Base-by-base conservation (phyloP, 2,113 vertebrate genomes). In the Sebastes fasciatus region DNA sequence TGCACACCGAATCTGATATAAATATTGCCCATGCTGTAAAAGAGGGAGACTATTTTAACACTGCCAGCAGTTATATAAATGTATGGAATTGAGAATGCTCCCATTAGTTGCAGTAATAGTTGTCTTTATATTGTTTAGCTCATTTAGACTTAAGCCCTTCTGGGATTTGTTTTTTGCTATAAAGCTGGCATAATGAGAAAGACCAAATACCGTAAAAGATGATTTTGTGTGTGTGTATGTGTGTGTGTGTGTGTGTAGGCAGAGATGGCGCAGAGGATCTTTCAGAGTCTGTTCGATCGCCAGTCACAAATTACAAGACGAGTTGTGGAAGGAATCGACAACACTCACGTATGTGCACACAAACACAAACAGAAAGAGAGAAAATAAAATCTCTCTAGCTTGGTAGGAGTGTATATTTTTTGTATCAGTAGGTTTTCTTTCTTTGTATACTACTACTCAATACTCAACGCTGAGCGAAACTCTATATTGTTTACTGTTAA, bases 211-310 rank as follows among this genome's bases (percentile, higher is more conserved):
- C 34, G 34, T 34, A 16, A 52, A 34, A 16, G 9, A 48, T 17
- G 6, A 21, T 23, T 51, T 17, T 72, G 46, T 76, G 51, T 68
- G 5, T 34, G 58, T 34, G 57, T 82, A 68, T 81, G 64, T 64
- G 70, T 77, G 57, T 79, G 75, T 90, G 55, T 86, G 16, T 87
- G 26, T 85, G 11, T 79, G 52, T 91, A 99, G 98, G 98, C 98
- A 1, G 98, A 99, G 85, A 96, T 97, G 1, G 98, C 99, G 92
- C 94, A 98, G 80, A 95, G 96, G 73, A 95, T 98, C 89, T 96
- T 96, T 0, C 98, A 99, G 95, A 97, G 96, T 0, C 97, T 99
- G 92, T 99, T 98, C 14, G 97, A 98, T 83, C 96, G 97, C 0
- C 98, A 99, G 93, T 95, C 97, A 0, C 97, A 98, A 90, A 96